Base-by-base conservation (phyloP, 2,797 vertebrate genomes). In the Anguilla anguilla region DNA sequence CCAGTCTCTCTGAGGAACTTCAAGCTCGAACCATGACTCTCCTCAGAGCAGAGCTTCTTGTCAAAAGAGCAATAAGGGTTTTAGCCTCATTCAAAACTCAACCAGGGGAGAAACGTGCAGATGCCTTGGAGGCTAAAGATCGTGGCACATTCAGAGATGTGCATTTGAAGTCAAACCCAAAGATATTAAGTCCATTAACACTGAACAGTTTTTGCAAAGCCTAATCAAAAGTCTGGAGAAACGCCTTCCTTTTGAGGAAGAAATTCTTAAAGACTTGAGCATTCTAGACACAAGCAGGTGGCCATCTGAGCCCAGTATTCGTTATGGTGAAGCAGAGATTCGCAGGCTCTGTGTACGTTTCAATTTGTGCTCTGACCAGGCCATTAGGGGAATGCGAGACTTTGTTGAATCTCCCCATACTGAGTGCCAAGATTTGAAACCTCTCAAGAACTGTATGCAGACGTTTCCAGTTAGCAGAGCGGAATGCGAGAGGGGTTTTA, bases 191-290 rank as follows among this genome's bases (percentile, higher is more conserved):
- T 15, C 17, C 2, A 85, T 85, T 17, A 57, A 85, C 17, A 15
- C 49, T 2, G 22, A 51, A 25, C 82, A 83, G 51, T 87, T 87
- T 57, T 57, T 83, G 17, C 79, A 87, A 84, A 87, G 86, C 51
- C 81, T 88, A 2, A 74, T 74, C 46, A 88, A 88, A 61, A 88
- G 43, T 53, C 15, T 88, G 28, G 83, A 85, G 31, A 85, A 88
- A 35, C 31, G 83, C 67, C 83, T 88, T 11, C 74, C 87, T 31
- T 88, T 85, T 74, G 64, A 74, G 57, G 84, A 31, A 28, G 84
- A 85, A 35, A 74, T 88, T 15, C 28, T 87, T 61, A 28, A 69
- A 35, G 77, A 83, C 49, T n/a, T 87, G 1, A 87, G 86, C 86
- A 57, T 84, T 72, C 81, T 84, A 35, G 81, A 84, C 15, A 83